Evolutionary conservation across 2,888 invertebrate genomes (phyloP).

Genomic region (Coenonympha arcania): DNA sequence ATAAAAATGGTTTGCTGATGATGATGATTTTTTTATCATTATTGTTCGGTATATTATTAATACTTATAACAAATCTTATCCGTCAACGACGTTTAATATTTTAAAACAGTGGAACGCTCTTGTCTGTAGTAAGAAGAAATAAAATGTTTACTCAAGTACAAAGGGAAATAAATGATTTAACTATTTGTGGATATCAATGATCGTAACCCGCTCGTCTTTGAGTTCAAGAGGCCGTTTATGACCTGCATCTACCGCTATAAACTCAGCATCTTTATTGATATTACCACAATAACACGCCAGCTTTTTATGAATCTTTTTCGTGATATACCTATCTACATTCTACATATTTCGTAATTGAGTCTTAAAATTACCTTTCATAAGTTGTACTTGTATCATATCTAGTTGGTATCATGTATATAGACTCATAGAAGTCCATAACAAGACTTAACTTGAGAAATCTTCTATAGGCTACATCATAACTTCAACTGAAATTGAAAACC

Average conservation of each 20-base stretch:
- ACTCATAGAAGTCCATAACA: too few species aligned
- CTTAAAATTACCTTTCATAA: too few species aligned
- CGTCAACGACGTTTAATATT: neutral
- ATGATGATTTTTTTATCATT: too few species aligned
- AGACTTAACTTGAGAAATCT: too few species aligned
- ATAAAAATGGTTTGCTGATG: too few species aligned
- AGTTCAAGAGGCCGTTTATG: slow-evolving; percentile 43
- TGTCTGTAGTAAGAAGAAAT: neutral
- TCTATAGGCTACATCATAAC: too few species aligned
- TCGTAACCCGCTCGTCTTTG: slow-evolving; percentile 50
- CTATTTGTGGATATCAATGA: slow-evolving; percentile 28
- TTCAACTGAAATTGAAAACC: too few species aligned
- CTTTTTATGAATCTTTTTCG: neutral
- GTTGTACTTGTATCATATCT: too few species aligned
- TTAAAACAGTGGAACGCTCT: neutral
- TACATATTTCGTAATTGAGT: neutral
- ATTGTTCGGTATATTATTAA: too few species aligned
- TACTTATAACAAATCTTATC: too few species aligned
- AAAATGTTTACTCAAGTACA: slow-evolving; percentile 13
- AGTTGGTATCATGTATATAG: too few species aligned
- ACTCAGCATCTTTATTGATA: slow-evolving; percentile 53
- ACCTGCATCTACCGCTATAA: slow-evolving; percentile 48
- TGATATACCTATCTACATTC: too few species aligned
- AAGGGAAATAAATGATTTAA: slow-evolving; percentile 53
- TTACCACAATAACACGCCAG: slow-evolving; percentile 24